Evolutionary conservation across 2,113 vertebrate species (phyloP).

Genomic region (Phodopus roborovskii): DNA sequence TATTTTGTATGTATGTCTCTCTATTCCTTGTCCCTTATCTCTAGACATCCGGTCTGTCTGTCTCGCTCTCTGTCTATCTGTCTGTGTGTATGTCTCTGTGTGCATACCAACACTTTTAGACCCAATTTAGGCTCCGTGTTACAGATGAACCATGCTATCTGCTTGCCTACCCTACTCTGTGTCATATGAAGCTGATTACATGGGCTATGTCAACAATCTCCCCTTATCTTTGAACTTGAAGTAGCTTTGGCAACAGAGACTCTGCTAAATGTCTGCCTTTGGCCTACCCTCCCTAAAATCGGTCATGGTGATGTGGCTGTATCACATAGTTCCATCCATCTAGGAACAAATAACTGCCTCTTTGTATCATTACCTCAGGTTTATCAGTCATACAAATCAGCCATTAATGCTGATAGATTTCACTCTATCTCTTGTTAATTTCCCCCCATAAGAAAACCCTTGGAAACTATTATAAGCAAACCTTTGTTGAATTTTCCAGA

Average conservation of each 20-base stretch:
- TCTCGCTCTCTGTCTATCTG: background rate
- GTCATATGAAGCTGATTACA: background rate
- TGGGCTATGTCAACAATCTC: background rate
- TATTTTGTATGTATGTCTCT: too few relatives aligned
- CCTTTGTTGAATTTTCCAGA: background rate
- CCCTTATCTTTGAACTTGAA: background rate
- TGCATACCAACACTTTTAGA: conserved; percentile 13
- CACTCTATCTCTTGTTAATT: background rate
- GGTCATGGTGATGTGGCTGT: background rate
- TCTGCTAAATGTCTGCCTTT: background rate
- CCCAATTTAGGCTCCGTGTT: background rate
- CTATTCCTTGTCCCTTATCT: background rate
- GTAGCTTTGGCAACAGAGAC: background rate
- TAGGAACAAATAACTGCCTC: background rate
- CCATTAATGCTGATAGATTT: background rate
- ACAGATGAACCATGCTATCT: background rate
- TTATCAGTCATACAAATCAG: background rate
- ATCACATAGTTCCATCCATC: background rate
- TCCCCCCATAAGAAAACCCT: background rate
- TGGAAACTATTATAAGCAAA: conserved; percentile 24
- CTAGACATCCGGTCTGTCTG: background rate
- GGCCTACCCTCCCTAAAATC: background rate
- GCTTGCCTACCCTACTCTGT: background rate
- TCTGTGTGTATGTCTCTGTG: too few relatives aligned
- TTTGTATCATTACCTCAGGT: background rate